Evolutionary conservation across 1,140 invertebrate genomes (phyloP).

Genomic region (Eubasilissa regina): DNA sequence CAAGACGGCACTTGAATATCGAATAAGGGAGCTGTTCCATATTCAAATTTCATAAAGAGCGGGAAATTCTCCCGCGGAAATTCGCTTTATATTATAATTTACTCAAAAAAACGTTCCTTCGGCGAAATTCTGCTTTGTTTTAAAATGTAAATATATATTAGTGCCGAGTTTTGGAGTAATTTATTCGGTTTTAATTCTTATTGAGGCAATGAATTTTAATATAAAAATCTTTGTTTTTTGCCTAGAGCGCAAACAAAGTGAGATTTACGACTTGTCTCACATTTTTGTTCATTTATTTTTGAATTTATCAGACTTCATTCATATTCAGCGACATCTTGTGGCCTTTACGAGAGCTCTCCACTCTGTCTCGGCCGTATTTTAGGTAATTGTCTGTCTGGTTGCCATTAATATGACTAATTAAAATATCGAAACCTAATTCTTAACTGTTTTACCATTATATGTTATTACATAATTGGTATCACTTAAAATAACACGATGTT

Average conservation of each 20-base stretch:
- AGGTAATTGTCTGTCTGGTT: too few species aligned
- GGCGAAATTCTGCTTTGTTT: slow-evolving; percentile 8
- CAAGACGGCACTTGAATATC: slow-evolving; percentile 15
- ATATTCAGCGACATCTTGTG: too few species aligned
- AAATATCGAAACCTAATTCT: too few species aligned
- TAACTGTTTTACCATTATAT: too few species aligned
- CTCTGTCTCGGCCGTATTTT: too few species aligned
- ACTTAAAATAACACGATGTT: too few species aligned
- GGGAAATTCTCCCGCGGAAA: slow-evolving; percentile 6
- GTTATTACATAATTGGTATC: too few species aligned
- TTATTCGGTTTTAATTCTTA: slow-evolving; percentile 19
- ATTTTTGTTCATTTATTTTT: too few species aligned
- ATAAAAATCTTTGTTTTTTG: slow-evolving; percentile 12
- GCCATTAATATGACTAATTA: too few species aligned
- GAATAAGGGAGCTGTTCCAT: slow-evolving; percentile 13
- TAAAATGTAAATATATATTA: slow-evolving; percentile 9
- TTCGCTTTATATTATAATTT: slow-evolving; percentile 27
- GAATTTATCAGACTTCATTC: too few species aligned
- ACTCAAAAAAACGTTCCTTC: not conserved
- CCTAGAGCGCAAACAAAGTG: slow-evolving; percentile 1
- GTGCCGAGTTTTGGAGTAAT: not conserved
- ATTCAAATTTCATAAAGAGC: slow-evolving; percentile 23
- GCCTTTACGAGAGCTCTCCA: too few species aligned
- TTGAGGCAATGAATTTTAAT: slow-evolving; percentile 24
- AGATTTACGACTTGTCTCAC: not conserved